These are phyloP conservation scores for Hemithea aestivaria DNA, from an alignment of 2,888 invertebrate species.

Conservation along the genomic window DNA sequence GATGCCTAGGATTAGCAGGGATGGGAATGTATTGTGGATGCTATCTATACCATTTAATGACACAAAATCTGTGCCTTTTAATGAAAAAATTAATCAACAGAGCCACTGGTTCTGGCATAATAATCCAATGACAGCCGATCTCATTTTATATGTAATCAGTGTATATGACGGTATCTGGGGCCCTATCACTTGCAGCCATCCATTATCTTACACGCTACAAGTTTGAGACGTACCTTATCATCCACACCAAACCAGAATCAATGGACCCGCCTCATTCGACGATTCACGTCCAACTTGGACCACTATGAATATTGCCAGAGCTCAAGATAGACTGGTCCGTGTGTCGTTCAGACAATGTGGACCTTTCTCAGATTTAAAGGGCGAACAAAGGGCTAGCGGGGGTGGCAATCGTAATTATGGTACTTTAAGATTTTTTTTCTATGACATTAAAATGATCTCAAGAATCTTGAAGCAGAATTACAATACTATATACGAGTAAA, in stretches of 20 bases:
- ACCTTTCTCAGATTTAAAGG: slow-evolving; percentile 30
- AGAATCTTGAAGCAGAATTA: too few species aligned
- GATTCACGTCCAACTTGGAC: slow-evolving; percentile 1
- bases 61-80: too few species aligned
- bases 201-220: slow-evolving; percentile 44
- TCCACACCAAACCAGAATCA: slow-evolving; percentile 34
- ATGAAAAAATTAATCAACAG: too few species aligned
- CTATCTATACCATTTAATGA: too few species aligned
- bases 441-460: too few species aligned
- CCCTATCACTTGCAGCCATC: slow-evolving; percentile 43
- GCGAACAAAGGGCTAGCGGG: slow-evolving; percentile 30
- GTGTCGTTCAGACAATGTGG: slow-evolving; percentile 31
- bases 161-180: slow-evolving; percentile 24
- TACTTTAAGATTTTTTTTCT: too few species aligned
- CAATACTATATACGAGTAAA: too few species aligned
- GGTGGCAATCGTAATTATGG: not conserved
- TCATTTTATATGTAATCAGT: too few species aligned
- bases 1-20: too few species aligned
- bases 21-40: too few species aligned
- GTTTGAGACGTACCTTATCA: slow-evolving; percentile 47
- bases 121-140: too few species aligned
- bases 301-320: slow-evolving; percentile 24
- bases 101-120: too few species aligned
- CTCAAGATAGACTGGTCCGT: slow-evolving; percentile 29
- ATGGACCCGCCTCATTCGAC: slow-evolving; percentile 27